Base-by-base conservation (phyloP, 2,888 invertebrate genomes). In the Drosophila kanekoi region DNA sequence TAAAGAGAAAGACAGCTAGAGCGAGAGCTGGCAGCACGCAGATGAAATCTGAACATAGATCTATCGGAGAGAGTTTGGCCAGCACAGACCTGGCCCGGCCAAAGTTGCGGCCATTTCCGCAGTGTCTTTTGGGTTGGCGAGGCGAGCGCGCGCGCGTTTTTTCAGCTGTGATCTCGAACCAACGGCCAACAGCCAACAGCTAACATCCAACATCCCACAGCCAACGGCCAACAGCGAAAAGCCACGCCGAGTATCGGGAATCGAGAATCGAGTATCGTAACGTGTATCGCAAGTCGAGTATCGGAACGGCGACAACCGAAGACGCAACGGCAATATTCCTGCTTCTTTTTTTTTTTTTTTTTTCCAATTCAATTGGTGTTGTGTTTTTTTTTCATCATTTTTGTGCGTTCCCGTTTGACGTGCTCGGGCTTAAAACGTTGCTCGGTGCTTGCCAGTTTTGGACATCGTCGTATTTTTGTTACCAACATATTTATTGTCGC, bases 41-140 rank as follows among this genome's bases (percentile, higher is more conserved):
- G 54, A 49, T 57, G 47, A 72, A 63, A 77, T 62, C 64, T 67
- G 76, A 67, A 69, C 78, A 80, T 77, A 77, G 77, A 77, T 77
- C 77, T 77, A 63, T 77, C 43, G 53, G 75, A 72, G 66, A 72
- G 77, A 71, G 45, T 56, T 68, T 72, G 72, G 77, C 58, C 64
- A 62, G 48, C 61, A 52, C 53, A 54, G 47, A 68, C 44, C 59
- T 48, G 58, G 79, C 60, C 76, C 33, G 67, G 70, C 70, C 54
- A 74, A 51, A 75, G 53, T 48, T 74, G 53, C 35, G 63, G 79
- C 75, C 76, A 70, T 81, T 62, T 72, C 72, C 81, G 80, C 89
- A 91, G 91, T 91, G 86, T 90, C 90, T 85, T 82, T 90, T 90
- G 79, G 82, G 89, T 87, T 86, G 90, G 88, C 90, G 79, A 81